Base-by-base conservation (phyloP, 2,113 vertebrate genomes). In the Nothoprocta pentlandii region DNA sequence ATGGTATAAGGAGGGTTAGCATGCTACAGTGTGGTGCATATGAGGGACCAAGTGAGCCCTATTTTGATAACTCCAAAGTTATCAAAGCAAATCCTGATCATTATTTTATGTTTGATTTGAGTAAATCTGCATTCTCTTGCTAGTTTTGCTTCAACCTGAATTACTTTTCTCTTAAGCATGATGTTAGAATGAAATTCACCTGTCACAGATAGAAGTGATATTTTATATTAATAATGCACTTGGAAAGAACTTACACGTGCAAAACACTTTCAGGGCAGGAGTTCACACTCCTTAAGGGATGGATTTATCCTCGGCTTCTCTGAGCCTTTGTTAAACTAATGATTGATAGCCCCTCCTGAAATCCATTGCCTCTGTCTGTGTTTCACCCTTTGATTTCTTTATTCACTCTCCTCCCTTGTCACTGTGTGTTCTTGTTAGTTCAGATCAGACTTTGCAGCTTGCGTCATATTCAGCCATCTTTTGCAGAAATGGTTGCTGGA, bases 321-420 rank as follows among this genome's bases (percentile, higher is more conserved):
- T 34, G 36, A 92, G 80, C 44, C 76, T 95, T 95, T 95, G 67
- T 95, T 91, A 80, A 95, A 90, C 56, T 96, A 96, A 95, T 86
- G 54, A 49, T 70, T 93, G 58, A 89, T 62, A 90, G 16, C 41
- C 88, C 85, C 93, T 93, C 80, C 82, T 12, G 2, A 91, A 95
- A 85, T 80, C 54, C 20, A 0, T 82, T 91, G 21, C 12, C 1
- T 77, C 82, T 85, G 49, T 77, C 82, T 88, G 1, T 80, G 59
- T 46, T 54, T 87, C 87, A 76, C 51, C 11, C 42, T 93, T 95
- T 92, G 85, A 90, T 96, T 96, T 95, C 88, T 93, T 59, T 90
- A 93, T 95, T 93, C 94, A 49, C 71, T 88, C 59, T 94, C 32
- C 34, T 94, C n/a, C 76, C 64, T 67, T 90, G 68, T 70, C 88